Evolutionary conservation across 2,113 vertebrate genomes (phyloP).

Genomic region (Lophura nycthemera): DNA sequence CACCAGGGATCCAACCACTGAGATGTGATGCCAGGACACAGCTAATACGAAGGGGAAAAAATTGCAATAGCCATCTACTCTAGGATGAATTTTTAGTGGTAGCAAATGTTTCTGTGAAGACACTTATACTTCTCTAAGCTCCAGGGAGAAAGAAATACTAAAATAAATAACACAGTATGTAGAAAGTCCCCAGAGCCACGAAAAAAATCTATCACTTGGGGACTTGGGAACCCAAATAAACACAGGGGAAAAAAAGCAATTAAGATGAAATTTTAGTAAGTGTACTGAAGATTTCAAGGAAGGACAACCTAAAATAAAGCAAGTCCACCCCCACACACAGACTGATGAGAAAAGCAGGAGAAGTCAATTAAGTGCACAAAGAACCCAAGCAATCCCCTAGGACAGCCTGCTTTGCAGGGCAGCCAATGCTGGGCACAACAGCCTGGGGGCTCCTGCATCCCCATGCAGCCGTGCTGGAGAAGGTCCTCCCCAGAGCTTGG

Average conservation of each 20-base stretch:
- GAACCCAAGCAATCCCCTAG: not conserved
- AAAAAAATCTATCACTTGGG: not conserved
- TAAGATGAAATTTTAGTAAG: not conserved
- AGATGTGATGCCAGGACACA: not conserved
- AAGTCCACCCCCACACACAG: not conserved
- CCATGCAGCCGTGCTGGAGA: not conserved
- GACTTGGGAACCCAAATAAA: not conserved
- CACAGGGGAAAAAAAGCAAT: not conserved
- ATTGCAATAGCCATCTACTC: not conserved
- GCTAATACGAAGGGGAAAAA: not conserved
- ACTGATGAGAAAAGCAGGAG: not conserved
- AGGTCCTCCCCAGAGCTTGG: not conserved
- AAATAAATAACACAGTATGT: not conserved
- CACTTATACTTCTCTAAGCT: not conserved
- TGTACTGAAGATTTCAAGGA: not conserved
- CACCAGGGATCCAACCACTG: conserved; percentile 16
- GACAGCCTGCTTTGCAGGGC: not conserved
- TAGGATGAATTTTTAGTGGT: not conserved
- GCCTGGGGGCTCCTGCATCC: fast-evolving
- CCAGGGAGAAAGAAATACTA: not conserved
- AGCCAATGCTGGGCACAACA: not conserved
- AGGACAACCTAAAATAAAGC: not conserved
- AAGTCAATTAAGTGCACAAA: not conserved
- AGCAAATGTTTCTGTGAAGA: not conserved
- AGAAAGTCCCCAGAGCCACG: not conserved